phyloP scores from a whole-genome alignment of 2,113 vertebrate genomes.

The Cinclus cinclus region DNA sequence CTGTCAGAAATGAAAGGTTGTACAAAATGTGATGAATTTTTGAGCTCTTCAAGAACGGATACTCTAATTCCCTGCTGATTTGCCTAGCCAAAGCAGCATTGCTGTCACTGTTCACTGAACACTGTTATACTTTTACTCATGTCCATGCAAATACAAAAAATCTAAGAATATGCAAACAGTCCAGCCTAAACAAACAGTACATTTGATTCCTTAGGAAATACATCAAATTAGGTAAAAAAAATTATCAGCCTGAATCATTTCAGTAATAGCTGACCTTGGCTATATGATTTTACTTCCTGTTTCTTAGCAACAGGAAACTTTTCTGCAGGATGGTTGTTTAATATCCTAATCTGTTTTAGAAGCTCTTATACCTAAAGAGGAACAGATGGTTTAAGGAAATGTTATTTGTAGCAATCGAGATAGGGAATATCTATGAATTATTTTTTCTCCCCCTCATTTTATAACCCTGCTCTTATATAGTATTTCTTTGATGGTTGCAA shows the following conservation, averaged over 20 bases:
- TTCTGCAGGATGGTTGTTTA: conserved; percentile 41
- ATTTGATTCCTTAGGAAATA: not conserved
- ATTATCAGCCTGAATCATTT: not conserved
- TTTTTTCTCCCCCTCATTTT: not conserved
- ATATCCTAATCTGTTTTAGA: conserved; percentile 17
- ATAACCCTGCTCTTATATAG: not conserved
- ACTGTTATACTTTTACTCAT: not conserved
- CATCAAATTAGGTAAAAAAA: not conserved
- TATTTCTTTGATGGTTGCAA: not conserved
- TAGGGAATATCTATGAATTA: not conserved
- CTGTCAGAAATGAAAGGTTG: conserved; percentile 5
- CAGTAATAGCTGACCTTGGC: conserved; percentile 28
- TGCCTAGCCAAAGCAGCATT: not conserved
- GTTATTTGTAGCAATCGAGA: not conserved
- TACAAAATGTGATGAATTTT: not conserved
- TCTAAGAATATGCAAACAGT: not conserved
- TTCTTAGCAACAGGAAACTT: conserved; percentile 62
- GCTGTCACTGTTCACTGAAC: not conserved
- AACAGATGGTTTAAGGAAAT: conserved; percentile 57
- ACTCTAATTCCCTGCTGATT: not conserved
- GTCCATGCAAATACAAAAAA: not conserved
- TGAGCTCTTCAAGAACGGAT: not conserved
- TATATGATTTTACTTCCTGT: conserved; percentile 22
- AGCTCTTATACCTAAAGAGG: conserved; percentile 26
- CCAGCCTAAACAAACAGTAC: not conserved